A percentile compares a stretch with the other conserved stretches of the same genome.
phyloP scores from a whole-genome alignment of 2,888 invertebrate genomes.

The Hofmannophila pseudospretella region DNA sequence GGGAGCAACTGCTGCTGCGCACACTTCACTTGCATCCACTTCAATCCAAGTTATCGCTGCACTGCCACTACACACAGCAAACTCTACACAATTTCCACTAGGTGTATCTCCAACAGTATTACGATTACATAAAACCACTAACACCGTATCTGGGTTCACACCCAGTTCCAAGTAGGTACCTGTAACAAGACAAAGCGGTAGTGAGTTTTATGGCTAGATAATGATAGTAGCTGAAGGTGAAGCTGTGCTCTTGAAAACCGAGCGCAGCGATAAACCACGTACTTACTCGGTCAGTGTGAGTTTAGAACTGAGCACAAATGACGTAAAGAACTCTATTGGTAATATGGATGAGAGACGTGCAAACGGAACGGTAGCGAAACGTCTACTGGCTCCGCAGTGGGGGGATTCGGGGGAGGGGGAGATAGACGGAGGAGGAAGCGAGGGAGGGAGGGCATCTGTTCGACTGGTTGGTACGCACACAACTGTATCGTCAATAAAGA shows the following conservation, averaged over 20 bases:
- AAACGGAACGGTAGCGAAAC: slow-evolving; percentile 38
- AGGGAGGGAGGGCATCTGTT: slow-evolving; percentile 71
- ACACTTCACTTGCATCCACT: slow-evolving; percentile 58
- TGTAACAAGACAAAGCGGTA: slow-evolving; percentile 74
- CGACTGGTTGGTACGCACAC: slow-evolving; percentile 71
- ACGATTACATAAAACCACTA: slow-evolving; percentile 74
- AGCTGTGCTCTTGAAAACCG: slow-evolving; percentile 20
- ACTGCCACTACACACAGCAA: slow-evolving; percentile 37
- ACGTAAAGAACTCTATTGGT: slow-evolving; percentile 55
- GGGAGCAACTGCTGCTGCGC: slow-evolving; percentile 32
- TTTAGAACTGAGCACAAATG: slow-evolving; percentile 58
- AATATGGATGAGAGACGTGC: slow-evolving; percentile 31
- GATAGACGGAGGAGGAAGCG: slow-evolving; percentile 56
- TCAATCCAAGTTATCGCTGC: slow-evolving; percentile 36
- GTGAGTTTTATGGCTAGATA: slow-evolving; percentile 46
- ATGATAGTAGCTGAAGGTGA: slow-evolving; percentile 23
- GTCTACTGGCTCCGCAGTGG: slow-evolving; percentile 65
- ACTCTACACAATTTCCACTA: slow-evolving; percentile 43
- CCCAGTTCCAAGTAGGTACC: slow-evolving; percentile 73
- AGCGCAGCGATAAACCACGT: slow-evolving; percentile 36
- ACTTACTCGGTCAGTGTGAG: slow-evolving; percentile 48
- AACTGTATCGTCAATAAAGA: slow-evolving; percentile 53
- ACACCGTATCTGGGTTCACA: slow-evolving; percentile 73
- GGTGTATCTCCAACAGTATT: slow-evolving; percentile 50
- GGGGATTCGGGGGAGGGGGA: slow-evolving; percentile 30